Percentiles rank a stretch among this genome's conserved stretches.
Evolutionary conservation across 2,797 vertebrate genomes (phyloP).

Genomic region (Sebastes hopkinsi): DNA sequence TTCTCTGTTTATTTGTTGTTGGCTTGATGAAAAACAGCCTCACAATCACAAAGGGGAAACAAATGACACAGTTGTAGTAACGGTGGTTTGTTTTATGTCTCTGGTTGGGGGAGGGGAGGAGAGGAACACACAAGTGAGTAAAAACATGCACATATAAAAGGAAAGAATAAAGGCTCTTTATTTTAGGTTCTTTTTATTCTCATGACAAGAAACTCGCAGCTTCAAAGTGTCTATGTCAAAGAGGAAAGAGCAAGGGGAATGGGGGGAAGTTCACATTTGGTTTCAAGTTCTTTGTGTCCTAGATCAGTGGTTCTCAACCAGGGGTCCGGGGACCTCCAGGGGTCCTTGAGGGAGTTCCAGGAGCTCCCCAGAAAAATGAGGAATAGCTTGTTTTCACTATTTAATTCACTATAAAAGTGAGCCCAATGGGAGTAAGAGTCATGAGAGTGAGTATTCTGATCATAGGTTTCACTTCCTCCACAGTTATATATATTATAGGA

Average conservation of each 20-base stretch:
- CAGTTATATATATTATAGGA: too few species aligned
- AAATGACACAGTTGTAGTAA: slow-evolving; percentile 23
- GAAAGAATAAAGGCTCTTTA: slow-evolving; percentile 18
- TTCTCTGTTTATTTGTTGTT: slow-evolving; percentile 19
- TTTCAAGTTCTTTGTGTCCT: neutral
- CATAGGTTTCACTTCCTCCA: too few species aligned
- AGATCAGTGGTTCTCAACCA: too few species aligned
- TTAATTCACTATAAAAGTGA: too few species aligned
- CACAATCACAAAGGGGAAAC: slow-evolving; percentile 35
- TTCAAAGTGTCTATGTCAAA: slow-evolving; percentile 7
- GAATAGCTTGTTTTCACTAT: too few species aligned
- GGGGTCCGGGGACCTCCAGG: too few species aligned
- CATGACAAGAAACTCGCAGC: slow-evolving; percentile 9
- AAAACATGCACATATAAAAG: slow-evolving; percentile 31
- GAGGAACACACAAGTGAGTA: neutral
- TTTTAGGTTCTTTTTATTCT: slow-evolving; percentile 3
- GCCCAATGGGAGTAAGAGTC: too few species aligned
- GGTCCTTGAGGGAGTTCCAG: too few species aligned
- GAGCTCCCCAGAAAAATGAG: too few species aligned
- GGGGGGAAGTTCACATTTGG: neutral
- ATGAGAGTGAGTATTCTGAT: too few species aligned
- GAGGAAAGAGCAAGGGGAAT: neutral
- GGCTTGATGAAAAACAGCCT: slow-evolving; percentile 13
- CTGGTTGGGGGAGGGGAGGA: slow-evolving; percentile 1
- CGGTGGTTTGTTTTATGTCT: slow-evolving; percentile 37